Base-by-base conservation (phyloP, 2,888 invertebrate genomes). In the Glaucopsyche alexis region DNA sequence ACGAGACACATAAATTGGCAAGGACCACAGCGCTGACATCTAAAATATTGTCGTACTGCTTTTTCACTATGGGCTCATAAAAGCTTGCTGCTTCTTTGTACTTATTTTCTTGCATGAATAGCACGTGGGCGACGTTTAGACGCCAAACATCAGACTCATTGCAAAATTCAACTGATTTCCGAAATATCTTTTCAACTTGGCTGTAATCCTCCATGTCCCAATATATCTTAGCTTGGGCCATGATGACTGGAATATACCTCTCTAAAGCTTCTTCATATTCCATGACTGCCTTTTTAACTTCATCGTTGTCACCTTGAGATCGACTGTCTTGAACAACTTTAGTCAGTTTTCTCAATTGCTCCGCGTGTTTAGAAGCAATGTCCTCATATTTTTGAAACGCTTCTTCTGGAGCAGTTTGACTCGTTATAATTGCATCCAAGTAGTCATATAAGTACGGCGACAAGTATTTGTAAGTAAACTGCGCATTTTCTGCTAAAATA, bases 21-120 rank as follows among this genome's bases (percentile, higher is more conserved):
- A 99, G 93, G 64, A 99, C 99, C 52, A 99, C 98, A n/a, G 99
- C 99, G 82, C 98, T 98, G 13, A 99, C 96, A 79, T 97, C 96
- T 86, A 99, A 94, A 82, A 99, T 97, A 95, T 97, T 97, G 77
- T 98, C 97, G 81, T 96, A 98, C 88, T 97, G 97, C 84, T 98
- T 98, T 80, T 98, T 97, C 0, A 99, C 99, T 74, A 99, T 97
- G 0, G 99, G 99, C 83, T 99, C 99, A 86, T 99, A 99, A 89
- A 99, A 99, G 66, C 97, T 98, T 0, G 98, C 97, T 0, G 99
- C 98, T 90, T 99, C 99, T 84, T 98, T 98, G 86, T 98, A 99
- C 87, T 99, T 99, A 84, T 97, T 98, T 84, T 99, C 99, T 90
- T 99, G 99, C 99, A 99, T 99, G 85, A 99, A 99, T 4, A 99